Percentiles rank a stretch among this genome's conserved stretches.
Conservation (phyloP, 92 coral and sea anemone species). For the Heliopora coerulea region DNA sequence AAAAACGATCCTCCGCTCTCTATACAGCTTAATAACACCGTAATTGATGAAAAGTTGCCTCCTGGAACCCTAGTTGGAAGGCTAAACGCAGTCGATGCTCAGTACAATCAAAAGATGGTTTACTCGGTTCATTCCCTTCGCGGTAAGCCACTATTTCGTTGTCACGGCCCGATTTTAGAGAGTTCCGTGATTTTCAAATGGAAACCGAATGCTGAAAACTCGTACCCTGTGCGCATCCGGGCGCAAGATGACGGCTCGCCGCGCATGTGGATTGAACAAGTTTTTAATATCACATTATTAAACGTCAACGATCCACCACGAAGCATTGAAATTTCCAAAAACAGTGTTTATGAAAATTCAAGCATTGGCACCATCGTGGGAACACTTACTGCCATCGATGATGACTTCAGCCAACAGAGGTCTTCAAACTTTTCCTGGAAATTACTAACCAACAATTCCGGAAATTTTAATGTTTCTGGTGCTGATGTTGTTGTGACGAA, state of each 20-base stretch:
- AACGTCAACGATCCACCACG: slow-evolving; percentile 92
- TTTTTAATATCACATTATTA: slow-evolving; percentile 52
- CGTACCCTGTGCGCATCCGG: slow-evolving; percentile 58
- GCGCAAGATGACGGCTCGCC: slow-evolving; percentile 77
- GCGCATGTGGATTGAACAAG: slow-evolving; percentile 75
- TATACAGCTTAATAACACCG: slow-evolving; percentile 44
- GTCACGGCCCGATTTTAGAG: slow-evolving; percentile 11
- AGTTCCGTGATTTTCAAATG: slow-evolving; percentile 7
- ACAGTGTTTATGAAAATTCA: slow-evolving; percentile 66
- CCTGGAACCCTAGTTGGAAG: slow-evolving; percentile 68
- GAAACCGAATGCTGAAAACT: slow-evolving; percentile 9
- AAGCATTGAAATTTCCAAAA: slow-evolving; percentile 59
- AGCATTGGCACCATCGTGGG: slow-evolving; percentile 64
- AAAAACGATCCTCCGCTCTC: slow-evolving; percentile 77
- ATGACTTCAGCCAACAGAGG: slow-evolving; percentile 61
- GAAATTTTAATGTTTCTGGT: slow-evolving; percentile 55
- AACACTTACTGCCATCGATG: slow-evolving; percentile 68
- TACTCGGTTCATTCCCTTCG: slow-evolving; percentile 55
- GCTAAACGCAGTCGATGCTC: slow-evolving; percentile 60
- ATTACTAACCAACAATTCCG: slow-evolving; percentile 36
- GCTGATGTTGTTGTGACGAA: slow-evolving; percentile 57
- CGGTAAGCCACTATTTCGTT: slow-evolving; percentile 46
- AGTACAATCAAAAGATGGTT: slow-evolving; percentile 66
- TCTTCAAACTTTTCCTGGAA: slow-evolving; percentile 43
- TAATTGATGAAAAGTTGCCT: slow-evolving; percentile 61